phyloP scores from a whole-genome alignment of 2,888 invertebrate genomes.

The Auanema sp. region DNA sequence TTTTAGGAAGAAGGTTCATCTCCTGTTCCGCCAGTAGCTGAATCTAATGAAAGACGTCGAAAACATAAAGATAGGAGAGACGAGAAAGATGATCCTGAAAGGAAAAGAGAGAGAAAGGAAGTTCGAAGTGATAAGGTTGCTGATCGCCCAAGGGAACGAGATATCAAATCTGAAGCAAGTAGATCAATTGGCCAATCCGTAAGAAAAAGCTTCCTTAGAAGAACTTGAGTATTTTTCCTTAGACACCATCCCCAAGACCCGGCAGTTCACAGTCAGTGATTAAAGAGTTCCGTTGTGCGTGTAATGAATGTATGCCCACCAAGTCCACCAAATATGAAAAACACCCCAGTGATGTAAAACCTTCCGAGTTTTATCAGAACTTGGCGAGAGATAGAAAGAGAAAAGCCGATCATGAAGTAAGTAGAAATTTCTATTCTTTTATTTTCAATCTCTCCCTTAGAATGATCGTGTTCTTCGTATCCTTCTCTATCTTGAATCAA shows the following conservation, averaged over 20 bases:
- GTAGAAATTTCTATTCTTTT: neutral
- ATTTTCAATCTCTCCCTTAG: conserved; percentile 3
- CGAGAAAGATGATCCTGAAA: no score
- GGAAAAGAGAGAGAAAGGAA: no score
- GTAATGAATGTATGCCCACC: conserved; percentile 18
- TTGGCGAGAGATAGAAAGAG: conserved; percentile 16
- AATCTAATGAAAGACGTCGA: no score
- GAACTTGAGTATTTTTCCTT: no score
- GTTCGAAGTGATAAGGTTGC: no score
- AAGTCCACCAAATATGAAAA: conserved; percentile 7
- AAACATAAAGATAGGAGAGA: no score
- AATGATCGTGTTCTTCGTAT: conserved; percentile 11
- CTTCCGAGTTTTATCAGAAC: conserved; percentile 13
- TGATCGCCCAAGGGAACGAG: no score
- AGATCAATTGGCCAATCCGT: no score
- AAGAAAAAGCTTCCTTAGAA: no score
- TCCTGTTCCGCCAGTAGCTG: no score
- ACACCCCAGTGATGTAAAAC: conserved; percentile 1
- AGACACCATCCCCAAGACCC: conserved; percentile 13
- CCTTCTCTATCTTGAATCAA: conserved; percentile 16
- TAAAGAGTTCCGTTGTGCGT: conserved; percentile 19
- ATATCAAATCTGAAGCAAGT: no score
- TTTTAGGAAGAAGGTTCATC: no score
- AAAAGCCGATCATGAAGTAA: conserved; percentile 13
- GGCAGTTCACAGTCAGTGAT: conserved; percentile 4